phyloP scores from a whole-genome alignment of 2,797 vertebrate species.

The Eulemur coronatus region DNA sequence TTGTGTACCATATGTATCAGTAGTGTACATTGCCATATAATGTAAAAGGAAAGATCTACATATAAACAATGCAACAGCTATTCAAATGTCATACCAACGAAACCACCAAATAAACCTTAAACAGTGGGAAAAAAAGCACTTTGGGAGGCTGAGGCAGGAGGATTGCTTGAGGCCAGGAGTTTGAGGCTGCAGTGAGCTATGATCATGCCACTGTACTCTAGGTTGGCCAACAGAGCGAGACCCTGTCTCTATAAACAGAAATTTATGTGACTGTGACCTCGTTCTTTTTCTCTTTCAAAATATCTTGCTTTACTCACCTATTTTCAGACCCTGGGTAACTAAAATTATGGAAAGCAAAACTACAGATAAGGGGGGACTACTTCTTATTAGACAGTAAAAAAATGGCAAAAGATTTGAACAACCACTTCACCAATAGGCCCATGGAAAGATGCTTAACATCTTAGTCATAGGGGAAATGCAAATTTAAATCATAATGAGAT shows the following conservation, averaged over 20 bases:
- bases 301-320: neutral
- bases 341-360: neutral
- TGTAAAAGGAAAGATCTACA: slow-evolving; percentile 69
- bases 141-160: too few relatives aligned
- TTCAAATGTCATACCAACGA: slow-evolving; percentile 78
- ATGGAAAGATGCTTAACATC: neutral
- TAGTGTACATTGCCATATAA: slow-evolving; percentile 65
- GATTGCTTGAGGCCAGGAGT: neutral
- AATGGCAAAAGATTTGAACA: neutral
- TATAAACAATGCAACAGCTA: slow-evolving; percentile 72
- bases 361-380: neutral
- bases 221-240: neutral
- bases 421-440: neutral
- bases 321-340: neutral
- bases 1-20: slow-evolving; percentile 68
- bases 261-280: neutral
- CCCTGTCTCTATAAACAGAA: too few relatives aligned
- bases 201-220: neutral
- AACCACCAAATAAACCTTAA: slow-evolving; percentile 80
- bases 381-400: neutral
- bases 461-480: neutral
- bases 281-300: neutral
- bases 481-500: neutral
- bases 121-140: slow-evolving; percentile 49
- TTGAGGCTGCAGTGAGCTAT: neutral